Evolutionary conservation across 1,140 invertebrate genomes (phyloP).

Genomic region (Zaprionus ghesquierei): DNA sequence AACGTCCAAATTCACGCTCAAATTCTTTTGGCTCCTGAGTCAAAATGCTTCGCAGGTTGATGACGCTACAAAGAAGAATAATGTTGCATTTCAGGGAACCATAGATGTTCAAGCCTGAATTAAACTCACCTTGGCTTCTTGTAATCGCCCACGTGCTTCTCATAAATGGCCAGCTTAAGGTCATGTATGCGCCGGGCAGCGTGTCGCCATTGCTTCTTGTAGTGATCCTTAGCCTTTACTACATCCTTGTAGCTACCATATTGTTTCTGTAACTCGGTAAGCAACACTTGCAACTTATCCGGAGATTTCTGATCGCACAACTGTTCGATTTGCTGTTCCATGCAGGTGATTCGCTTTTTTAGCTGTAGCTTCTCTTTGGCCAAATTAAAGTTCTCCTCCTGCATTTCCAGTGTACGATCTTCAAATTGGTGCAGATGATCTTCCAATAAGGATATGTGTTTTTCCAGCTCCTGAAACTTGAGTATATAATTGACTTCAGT

Average conservation of each 20-base stretch:
- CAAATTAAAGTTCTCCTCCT: conserved; percentile 48
- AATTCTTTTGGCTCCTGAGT: conserved; percentile 50
- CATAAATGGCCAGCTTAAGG: conserved; percentile 50
- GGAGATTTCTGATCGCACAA: conserved; percentile 7
- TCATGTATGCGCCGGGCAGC: conserved; percentile 42
- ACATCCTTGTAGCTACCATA: conserved; percentile 43
- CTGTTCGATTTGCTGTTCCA: conserved; percentile 49
- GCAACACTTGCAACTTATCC: conserved; percentile 36
- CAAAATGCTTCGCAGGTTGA: conserved; percentile 45
- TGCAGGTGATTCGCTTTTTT: conserved; percentile 38
- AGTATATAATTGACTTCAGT: conserved; percentile 17
- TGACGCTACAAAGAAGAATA: not conserved
- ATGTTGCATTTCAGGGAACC: not conserved
- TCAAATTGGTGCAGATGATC: conserved; percentile 46
- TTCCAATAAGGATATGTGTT: conserved; percentile 44
- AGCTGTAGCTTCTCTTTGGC: conserved; percentile 42
- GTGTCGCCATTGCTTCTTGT: conserved; percentile 60
- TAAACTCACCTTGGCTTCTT: conserved; percentile 23
- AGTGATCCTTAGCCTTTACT: conserved; percentile 54
- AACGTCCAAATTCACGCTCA: conserved; percentile 52
- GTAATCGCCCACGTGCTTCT: conserved; percentile 22
- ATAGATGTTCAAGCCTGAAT: not conserved
- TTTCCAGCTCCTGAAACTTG: conserved; percentile 50
- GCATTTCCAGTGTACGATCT: conserved; percentile 38
- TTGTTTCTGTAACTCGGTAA: conserved; percentile 53